Base-by-base conservation (phyloP, 2,797 vertebrate species). In the Rousettus madagascariensis region DNA sequence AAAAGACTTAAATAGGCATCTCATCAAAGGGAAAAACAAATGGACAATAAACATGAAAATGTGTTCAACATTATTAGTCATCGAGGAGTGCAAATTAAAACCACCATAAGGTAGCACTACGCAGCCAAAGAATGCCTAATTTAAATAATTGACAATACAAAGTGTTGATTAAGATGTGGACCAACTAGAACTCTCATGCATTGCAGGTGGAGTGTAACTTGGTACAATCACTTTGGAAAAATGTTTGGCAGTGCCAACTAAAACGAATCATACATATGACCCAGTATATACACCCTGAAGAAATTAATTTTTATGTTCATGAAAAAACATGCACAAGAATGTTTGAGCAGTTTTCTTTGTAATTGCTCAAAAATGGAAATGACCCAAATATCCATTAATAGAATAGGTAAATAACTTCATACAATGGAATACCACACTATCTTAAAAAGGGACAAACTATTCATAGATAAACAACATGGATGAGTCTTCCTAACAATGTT, bases 41-140 rank as follows among this genome's bases (percentile, higher is more conserved):
- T 26, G 38, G 33, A 78, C 9, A 30, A 86, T 49, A 68, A 78
- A 92, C 41, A 24, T 38, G 10, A 86, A 92, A 78, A 78, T 22
- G 11, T 49, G 19, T 38, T 86, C 59, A 49, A 28, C 22, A 30
- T 65, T 15, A 49, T 61, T 71, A 79, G 24, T 72, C 57, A 93
- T 46, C 46, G 65, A 93, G 66, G 74, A 88, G 55, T 82, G 33
- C 33, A 61, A 86, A 93, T 71, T 63, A 82, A 53, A 85, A 82
- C 51, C 53, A 59, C 33, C 19, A 59, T 51, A 77, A 84, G 26
- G 33, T 89, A 84, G 41, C 22, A 68, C 78, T 63, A 46, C 19
- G 59, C n/a, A 86, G n/a, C 41, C 51, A 69, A 78, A 78, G 16
- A 53, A 65, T 12, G 6, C 41, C 6, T 82, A n/a, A 65, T 53